phyloP scores from a whole-genome alignment of 2,797 vertebrate species.

The Gouania willdenowi region DNA sequence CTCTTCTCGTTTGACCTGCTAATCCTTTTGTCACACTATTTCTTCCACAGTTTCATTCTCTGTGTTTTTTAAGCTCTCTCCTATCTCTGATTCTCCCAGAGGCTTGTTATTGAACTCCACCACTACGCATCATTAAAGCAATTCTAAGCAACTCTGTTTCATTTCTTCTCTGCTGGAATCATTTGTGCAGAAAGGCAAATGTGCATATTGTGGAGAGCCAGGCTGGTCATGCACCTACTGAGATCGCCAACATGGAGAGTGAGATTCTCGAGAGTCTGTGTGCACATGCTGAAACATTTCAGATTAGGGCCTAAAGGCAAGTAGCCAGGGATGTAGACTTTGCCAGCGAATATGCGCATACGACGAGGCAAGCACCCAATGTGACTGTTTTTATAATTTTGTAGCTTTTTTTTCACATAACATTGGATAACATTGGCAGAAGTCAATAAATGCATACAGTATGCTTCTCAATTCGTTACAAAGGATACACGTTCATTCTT shows the following conservation, averaged over 20 bases:
- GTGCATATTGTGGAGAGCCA: constrained; percentile 15
- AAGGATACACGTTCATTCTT: too few species aligned
- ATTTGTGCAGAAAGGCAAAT: constrained; percentile 1
- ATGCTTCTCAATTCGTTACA: too few species aligned
- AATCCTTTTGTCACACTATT: background rate
- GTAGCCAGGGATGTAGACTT: constrained; percentile 29
- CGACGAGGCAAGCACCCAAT: constrained; percentile 25
- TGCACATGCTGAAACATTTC: constrained; percentile 43
- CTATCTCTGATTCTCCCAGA: constrained; percentile 6
- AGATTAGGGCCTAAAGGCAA: constrained; percentile 31
- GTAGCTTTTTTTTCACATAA: constrained; percentile 9
- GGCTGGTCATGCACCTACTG: constrained; percentile 16
- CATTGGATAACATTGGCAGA: too few species aligned
- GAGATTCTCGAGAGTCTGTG: constrained; percentile 25
- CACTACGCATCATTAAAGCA: constrained; percentile 15
- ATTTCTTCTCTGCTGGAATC: background rate
- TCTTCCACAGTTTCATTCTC: constrained; percentile 1
- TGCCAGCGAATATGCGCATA: constrained; percentile 10
- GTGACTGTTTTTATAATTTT: constrained; percentile 18
- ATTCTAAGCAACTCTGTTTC: constrained; percentile 11
- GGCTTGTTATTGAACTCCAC: constrained; percentile 4
- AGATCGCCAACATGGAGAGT: constrained; percentile 31
- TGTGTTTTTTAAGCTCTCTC: background rate
- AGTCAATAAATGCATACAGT: too few species aligned
- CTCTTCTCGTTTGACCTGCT: background rate